These are phyloP conservation scores for Equus quagga DNA, from an alignment of 2,113 vertebrate genomes.

Conservation along the genomic window DNA sequence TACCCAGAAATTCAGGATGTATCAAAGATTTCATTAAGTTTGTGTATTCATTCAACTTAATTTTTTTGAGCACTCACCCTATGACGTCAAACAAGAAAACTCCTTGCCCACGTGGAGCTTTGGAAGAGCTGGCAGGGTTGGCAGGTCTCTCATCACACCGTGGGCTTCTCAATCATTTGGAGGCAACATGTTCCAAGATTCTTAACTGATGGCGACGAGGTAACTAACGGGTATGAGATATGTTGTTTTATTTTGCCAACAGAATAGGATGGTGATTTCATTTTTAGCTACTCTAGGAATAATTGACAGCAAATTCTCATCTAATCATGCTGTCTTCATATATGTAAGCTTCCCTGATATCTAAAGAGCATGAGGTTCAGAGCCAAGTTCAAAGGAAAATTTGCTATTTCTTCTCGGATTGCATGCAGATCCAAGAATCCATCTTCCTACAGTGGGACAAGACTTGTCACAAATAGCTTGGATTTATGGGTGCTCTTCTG, in stretches of 20 bases:
- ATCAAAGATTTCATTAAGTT: not conserved
- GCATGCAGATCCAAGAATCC: conserved; percentile 24
- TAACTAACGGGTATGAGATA: not conserved
- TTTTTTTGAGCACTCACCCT: not conserved
- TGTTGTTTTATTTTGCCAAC: not conserved
- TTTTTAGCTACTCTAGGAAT: not conserved
- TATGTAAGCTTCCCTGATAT: not conserved
- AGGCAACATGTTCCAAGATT: not conserved
- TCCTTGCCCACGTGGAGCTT: not conserved
- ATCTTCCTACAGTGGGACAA: conserved; percentile 46
- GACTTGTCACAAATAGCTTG: conserved; percentile 67
- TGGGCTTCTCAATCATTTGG: not conserved
- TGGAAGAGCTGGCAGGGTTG: not conserved
- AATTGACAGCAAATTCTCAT: not conserved
- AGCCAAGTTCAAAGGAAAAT: not conserved
- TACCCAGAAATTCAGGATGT: not conserved
- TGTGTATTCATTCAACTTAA: not conserved
- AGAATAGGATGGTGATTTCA: not conserved
- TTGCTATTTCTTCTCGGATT: not conserved
- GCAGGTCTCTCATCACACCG: not conserved
- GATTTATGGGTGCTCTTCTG: conserved; percentile 71
- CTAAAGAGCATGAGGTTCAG: not conserved
- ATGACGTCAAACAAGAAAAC: not conserved
- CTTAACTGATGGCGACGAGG: not conserved
- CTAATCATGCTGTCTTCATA: not conserved